Base-by-base conservation (phyloP, 2,113 vertebrate genomes). In the Epinephelus lanceolatus region DNA sequence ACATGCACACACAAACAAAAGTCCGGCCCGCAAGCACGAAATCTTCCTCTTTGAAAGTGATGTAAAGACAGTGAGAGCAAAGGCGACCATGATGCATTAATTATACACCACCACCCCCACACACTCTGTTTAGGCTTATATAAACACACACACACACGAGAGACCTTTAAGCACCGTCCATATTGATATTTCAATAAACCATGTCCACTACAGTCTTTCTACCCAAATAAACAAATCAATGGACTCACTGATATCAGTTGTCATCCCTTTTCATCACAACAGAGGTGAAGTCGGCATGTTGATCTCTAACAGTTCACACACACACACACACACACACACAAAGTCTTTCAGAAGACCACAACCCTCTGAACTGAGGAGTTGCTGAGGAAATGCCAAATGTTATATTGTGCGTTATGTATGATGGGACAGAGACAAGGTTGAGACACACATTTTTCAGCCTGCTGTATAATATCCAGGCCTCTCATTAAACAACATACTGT, bases 121-220 rank as follows among this genome's bases (percentile, higher is more conserved):
- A 80, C 75, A 70, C n/a, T 23, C 11, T 1, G 13, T 49, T 56
- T 3, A 71, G 11, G 55, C 42, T 55, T 1, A 53, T 33, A 52
- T 47, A 60, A 62, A 85, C 7, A 56, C 53, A 21, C 5, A 85
- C 7, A 56, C 53, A 57, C 60, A 23, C 12, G 17, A 5, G 19
- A 55, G 86, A 86, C 88, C 62, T 89, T 87, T 81, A 61, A 57
- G 47, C 72, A 25, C 11, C 27, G 8, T 83, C 60, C 15, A 52
- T 71, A 78, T 37, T 69, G 60, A 82, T 71, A 45, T 68, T 69
- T 65, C 3, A 11, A 74, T 74, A 42, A 71, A 62, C 23, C 40
- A 27, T 42, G 56, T 53, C 76, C 61, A 57, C 69, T 2, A 17
- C 3, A 11, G 70, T 67, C 27, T 17, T 33, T 68, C 75, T 21